Base-by-base conservation (phyloP, 2,888 invertebrate genomes). In the Cheiracanthium punctorium region DNA sequence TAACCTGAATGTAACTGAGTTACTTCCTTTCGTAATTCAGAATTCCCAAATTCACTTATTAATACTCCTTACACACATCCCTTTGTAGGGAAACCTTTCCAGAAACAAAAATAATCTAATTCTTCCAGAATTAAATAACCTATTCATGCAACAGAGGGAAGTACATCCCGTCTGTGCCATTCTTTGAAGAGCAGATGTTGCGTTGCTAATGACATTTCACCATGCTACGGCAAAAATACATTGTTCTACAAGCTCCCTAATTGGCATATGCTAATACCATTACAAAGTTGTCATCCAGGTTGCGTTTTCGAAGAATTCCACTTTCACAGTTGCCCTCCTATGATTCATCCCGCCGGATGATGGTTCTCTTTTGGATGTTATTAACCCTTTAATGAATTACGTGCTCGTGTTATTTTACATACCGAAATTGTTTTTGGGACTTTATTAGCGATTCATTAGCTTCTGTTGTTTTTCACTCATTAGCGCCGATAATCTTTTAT, bases 241-340 rank as follows among this genome's bases (percentile, higher is more conserved):
- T 17, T 24, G 58, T n/a, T 24, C 20, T 58, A 58, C 20, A 58
- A 58, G 58, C 24, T 7, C 58, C 24, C 58, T 58, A 58, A 58
- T 58, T 58, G 58, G 58, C 58, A 58, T 58, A 58, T 58, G 58
- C 58, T 58, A 58, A 58, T 58, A 24, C 58, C 24, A 58, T 58
- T 58, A 58, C 24, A 24, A 58, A n/a, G 58, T 58, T 58, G 58
- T 58, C 58, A 58, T 24, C 58, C 12, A 24, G 12, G 24, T n/a
- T 58, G 58, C 24, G 24, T 24, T 58, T 17, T 17, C 17, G 58
- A 58, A 58, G 58, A 58, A 58, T 58, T 4, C 24, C n/a, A 20
- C 5, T 58, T 20, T 24, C 24, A 58, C 5, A 58, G 20, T 58
- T 48, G 2, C 43, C 5, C 43, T 48, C 17, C n/a, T n/a, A 17